phyloP scores from a whole-genome alignment of 2,888 invertebrate genomes.

The Rhingia rostrata region DNA sequence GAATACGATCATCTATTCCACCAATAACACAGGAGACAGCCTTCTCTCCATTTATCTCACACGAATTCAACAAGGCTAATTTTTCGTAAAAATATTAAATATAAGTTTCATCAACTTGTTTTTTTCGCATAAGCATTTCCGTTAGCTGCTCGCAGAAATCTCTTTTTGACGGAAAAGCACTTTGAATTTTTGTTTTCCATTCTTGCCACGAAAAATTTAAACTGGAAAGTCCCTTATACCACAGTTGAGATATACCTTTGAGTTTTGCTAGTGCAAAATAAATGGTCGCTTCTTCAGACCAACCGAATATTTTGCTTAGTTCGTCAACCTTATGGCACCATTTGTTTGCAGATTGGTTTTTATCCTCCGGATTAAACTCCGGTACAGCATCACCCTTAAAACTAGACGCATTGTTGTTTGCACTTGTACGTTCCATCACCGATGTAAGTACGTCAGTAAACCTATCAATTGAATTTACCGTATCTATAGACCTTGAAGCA shows the following conservation, averaged over 20 bases:
- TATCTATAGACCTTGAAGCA: background rate
- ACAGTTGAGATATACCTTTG: slow-evolving; percentile 25
- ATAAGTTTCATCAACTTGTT: slow-evolving; percentile 29
- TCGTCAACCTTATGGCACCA: slow-evolving; percentile 58
- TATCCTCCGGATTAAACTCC: slow-evolving; percentile 45
- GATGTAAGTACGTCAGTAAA: slow-evolving; percentile 6
- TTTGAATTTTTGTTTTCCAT: slow-evolving; percentile 41
- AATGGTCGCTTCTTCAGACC: slow-evolving; percentile 45
- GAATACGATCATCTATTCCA: slow-evolving; percentile 37
- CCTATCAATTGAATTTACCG: background rate
- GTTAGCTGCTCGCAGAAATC: slow-evolving; percentile 35
- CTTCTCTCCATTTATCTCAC: slow-evolving; percentile 28
- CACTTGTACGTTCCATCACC: background rate
- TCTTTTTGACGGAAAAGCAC: slow-evolving; percentile 39
- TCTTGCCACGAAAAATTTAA: slow-evolving; percentile 40
- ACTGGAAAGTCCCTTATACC: slow-evolving; percentile 47
- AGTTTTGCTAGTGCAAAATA: slow-evolving; percentile 38
- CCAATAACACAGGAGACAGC: slow-evolving; percentile 43
- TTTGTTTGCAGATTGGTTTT: slow-evolving; percentile 22
- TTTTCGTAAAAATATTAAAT: slow-evolving; percentile 45
- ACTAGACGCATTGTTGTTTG: background rate
- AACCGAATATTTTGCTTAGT: slow-evolving; percentile 34
- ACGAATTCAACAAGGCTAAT: slow-evolving; percentile 34
- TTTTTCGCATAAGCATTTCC: slow-evolving; percentile 29
- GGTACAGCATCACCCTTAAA: slow-evolving; percentile 37